These are phyloP conservation scores for Dromiciops gliroides DNA, from an alignment of 2,113 vertebrate genomes.

Conservation along the genomic window DNA sequence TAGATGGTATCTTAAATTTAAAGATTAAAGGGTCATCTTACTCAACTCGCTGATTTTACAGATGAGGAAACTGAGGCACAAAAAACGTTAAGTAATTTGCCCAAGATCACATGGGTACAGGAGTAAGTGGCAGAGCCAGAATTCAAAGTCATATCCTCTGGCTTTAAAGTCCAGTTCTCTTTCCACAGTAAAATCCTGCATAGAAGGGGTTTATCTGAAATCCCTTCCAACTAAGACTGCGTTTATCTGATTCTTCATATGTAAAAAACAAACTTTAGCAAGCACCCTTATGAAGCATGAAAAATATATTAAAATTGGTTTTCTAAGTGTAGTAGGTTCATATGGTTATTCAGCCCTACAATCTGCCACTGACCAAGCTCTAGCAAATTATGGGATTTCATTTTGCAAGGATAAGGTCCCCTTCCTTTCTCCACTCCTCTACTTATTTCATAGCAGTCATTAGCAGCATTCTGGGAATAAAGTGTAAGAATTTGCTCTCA, in stretches of 20 bases:
- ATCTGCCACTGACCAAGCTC: slow-evolving; percentile 56
- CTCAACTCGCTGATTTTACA: not conserved
- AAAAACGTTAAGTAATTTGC: slow-evolving; percentile 9
- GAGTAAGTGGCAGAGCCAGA: not conserved
- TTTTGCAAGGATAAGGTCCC: slow-evolving; percentile 28
- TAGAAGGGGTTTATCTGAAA: not conserved
- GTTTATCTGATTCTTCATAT: not conserved
- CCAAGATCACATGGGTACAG: not conserved
- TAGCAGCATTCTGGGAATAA: slow-evolving; percentile 77
- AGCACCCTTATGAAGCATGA: not conserved
- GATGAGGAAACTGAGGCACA: not conserved
- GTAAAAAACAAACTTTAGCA: not conserved
- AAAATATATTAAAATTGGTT: not conserved
- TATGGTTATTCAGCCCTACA: not conserved
- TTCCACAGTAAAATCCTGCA: not conserved
- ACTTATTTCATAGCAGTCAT: slow-evolving; percentile 78
- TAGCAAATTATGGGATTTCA: slow-evolving; percentile 73
- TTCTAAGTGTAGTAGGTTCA: not conserved
- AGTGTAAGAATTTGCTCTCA: slow-evolving; percentile 82
- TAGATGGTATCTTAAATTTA: not conserved
- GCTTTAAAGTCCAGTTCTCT: not conserved
- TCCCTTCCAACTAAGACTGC: not conserved
- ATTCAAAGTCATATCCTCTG: not conserved
- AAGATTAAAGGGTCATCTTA: not conserved
- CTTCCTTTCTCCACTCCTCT: slow-evolving; percentile 58